Conservation (phyloP, 2,888 invertebrate species). For the Hypomecis atomaria region DNA sequence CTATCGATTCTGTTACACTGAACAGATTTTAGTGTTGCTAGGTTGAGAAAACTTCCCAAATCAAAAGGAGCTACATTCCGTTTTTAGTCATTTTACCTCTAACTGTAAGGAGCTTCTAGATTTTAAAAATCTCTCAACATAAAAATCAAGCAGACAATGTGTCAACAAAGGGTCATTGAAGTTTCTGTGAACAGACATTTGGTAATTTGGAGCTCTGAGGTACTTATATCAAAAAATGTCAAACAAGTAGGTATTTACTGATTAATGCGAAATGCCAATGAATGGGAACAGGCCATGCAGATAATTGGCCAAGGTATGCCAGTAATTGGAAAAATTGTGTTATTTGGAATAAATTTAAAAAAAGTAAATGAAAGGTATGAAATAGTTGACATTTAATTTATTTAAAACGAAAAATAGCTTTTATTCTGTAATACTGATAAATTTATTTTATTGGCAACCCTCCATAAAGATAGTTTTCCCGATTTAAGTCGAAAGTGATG, state of each 20-base stretch:
- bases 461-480: conserved; percentile 15
- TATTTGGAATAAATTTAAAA: conserved; percentile 10
- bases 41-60: background rate
- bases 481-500: conserved; percentile 11
- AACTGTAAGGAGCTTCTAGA: no score
- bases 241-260: no score
- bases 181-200: no score
- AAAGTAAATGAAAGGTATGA: background rate
- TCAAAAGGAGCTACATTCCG: no score
- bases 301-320: conserved; percentile 19
- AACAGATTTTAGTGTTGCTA: conserved; percentile 16
- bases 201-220: no score
- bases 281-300: no score
- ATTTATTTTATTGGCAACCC: conserved; percentile 8
- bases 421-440: background rate
- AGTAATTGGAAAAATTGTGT: conserved; percentile 22
- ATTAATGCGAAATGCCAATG: no score
- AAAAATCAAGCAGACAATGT: no score
- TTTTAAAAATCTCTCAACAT: no score
- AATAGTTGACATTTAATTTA: background rate
- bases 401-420: conserved; percentile 1
- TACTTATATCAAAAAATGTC: no score
- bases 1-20: conserved; percentile 23
- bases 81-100: no score
- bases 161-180: no score